Percentiles rank a stretch among this genome's conserved stretches.
Evolutionary conservation across 2,113 vertebrate genomes (phyloP).

Genomic region (Rhabdomys dilectus): DNA sequence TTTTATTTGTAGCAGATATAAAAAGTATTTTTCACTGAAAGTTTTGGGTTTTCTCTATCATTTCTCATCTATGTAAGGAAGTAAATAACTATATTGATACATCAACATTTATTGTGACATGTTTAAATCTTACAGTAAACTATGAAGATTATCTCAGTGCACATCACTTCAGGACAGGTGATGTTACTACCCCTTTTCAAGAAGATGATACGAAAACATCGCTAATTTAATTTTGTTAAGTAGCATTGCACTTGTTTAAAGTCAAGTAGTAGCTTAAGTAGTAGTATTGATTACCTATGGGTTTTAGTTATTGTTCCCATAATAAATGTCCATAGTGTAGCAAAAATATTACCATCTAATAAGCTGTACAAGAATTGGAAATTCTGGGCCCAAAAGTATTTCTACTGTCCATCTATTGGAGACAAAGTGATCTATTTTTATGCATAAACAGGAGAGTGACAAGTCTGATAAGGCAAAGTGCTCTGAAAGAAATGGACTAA

Average conservation of each 20-base stretch:
- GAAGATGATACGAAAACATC: background rate
- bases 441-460: background rate
- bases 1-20: background rate
- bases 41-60: background rate
- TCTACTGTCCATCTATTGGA: background rate
- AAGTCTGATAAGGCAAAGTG: accelerated
- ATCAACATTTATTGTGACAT: background rate
- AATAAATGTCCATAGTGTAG: background rate
- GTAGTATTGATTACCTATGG: background rate
- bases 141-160: background rate
- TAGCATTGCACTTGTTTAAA: background rate
- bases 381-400: background rate
- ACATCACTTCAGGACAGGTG: accelerated
- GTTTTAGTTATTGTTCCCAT: background rate
- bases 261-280: background rate
- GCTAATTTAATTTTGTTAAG: background rate
- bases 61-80: background rate
- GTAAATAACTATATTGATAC: background rate
- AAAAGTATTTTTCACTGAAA: background rate
- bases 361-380: background rate
- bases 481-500: background rate
- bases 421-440: background rate
- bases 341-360: background rate
- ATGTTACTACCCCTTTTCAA: background rate
- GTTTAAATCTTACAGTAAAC: background rate